A percentile compares a stretch with the other conserved stretches of the same genome.
These are phyloP conservation scores for Zenarchopterus dispar DNA, from an alignment of 2,797 vertebrate species.

Conservation along the genomic window DNA sequence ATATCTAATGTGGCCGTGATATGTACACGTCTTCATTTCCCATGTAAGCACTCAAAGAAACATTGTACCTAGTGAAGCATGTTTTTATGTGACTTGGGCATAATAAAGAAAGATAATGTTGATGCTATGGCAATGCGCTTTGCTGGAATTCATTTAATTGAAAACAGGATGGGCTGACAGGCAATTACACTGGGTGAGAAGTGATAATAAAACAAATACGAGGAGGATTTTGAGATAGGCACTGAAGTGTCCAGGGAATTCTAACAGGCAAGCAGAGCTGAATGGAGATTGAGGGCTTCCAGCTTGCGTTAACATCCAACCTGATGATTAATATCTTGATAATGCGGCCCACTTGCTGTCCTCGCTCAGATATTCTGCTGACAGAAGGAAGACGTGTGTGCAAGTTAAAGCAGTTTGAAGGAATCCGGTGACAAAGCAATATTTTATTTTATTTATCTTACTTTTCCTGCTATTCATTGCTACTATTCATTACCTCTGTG, in stretches of 20 bases:
- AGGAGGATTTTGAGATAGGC: slow-evolving; percentile 39
- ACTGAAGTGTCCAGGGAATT: slow-evolving; percentile 30
- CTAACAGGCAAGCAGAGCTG: slow-evolving; percentile 21
- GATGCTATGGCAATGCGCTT: slow-evolving; percentile 43
- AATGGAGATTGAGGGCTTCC: slow-evolving; percentile 49
- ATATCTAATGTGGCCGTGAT: not conserved
- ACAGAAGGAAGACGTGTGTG: slow-evolving; percentile 69
- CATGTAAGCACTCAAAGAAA: slow-evolving; percentile 20
- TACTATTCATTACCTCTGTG: slow-evolving; percentile 68
- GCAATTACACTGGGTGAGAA: slow-evolving; percentile 59
- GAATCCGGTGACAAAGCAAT: slow-evolving; percentile 76
- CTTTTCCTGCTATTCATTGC: slow-evolving; percentile 63
- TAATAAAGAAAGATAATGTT: slow-evolving; percentile 53
- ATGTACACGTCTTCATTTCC: slow-evolving; percentile 6
- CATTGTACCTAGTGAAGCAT: slow-evolving; percentile 17
- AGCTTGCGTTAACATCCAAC: slow-evolving; percentile 59
- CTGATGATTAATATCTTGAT: slow-evolving; percentile 76
- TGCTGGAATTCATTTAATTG: slow-evolving; percentile 56
- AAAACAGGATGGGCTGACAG: slow-evolving; percentile 43
- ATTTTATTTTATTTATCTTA: slow-evolving; percentile 81
- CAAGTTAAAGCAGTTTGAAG: slow-evolving; percentile 64
- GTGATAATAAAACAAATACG: slow-evolving; percentile 59
- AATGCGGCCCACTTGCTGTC: slow-evolving; percentile 59
- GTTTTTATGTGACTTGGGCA: slow-evolving; percentile 39
- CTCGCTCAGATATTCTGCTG: slow-evolving; percentile 60